A percentile compares a stretch with the other conserved stretches of the same genome.
Conservation (phyloP, 2,888 invertebrate genomes). For the Nasonovia ribisnigri region DNA sequence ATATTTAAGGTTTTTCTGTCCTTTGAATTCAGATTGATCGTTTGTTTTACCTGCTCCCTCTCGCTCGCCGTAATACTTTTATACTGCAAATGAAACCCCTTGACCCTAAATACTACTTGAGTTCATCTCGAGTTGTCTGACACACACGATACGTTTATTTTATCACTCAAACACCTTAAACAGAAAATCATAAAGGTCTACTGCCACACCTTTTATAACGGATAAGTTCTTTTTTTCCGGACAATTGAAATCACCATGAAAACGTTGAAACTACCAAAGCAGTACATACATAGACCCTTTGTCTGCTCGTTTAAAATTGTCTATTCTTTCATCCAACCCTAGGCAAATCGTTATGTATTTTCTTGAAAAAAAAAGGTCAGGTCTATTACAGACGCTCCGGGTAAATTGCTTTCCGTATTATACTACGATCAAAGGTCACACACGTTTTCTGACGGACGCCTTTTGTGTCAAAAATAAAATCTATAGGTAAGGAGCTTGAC, state of each 20-base stretch:
- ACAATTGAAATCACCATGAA: constrained; percentile 61
- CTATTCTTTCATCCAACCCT: constrained; percentile 58
- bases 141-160: constrained; percentile 53
- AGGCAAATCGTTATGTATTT: constrained; percentile 63
- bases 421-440: constrained; percentile 62
- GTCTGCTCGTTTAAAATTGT: constrained; percentile 61
- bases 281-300: constrained; percentile 28
- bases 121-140: constrained; percentile 53
- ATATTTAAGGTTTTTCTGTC: neutral
- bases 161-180: constrained; percentile 61
- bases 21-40: constrained; percentile 46
- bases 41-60: neutral
- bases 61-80: constrained; percentile 8
- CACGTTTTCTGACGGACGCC: constrained; percentile 49
- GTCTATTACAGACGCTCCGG: constrained; percentile 60
- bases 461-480: constrained; percentile 44
- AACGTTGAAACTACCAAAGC: constrained; percentile 49
- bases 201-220: constrained; percentile 46
- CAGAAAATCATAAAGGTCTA: constrained; percentile 61
- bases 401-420: constrained; percentile 64
- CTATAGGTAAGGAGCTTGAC: constrained; percentile 11
- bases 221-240: constrained; percentile 57
- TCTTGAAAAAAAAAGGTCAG: constrained; percentile 55
- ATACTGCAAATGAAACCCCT: constrained; percentile 50
- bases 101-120: constrained; percentile 51